These are phyloP conservation scores for Pteronura brasiliensis DNA, from an alignment of 2,113 vertebrate genomes.

Conservation along the genomic window DNA sequence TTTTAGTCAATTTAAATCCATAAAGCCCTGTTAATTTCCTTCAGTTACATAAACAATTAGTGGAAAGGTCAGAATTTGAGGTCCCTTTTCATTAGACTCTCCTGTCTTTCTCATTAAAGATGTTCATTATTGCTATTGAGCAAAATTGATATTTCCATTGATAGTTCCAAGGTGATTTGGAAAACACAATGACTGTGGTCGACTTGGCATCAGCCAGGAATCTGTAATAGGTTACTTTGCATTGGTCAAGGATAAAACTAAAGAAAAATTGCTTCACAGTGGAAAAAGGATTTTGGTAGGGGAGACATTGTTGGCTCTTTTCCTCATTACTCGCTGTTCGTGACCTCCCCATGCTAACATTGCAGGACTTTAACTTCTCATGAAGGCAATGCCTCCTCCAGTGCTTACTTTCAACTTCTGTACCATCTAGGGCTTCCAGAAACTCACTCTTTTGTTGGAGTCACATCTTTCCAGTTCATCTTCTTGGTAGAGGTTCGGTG, in stretches of 20 bases:
- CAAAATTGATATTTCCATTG: not conserved
- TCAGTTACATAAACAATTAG: not conserved
- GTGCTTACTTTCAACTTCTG: not conserved
- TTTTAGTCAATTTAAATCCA: not conserved
- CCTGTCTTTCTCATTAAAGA: not conserved
- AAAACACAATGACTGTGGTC: not conserved
- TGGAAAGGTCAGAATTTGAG: not conserved
- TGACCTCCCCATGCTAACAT: not conserved
- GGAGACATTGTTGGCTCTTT: not conserved
- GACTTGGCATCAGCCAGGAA: not conserved
- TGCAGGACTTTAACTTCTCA: not conserved
- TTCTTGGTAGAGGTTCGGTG: not conserved
- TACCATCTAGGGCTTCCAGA: not conserved
- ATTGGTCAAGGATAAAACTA: not conserved
- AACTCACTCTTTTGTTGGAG: not conserved
- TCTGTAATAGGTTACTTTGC: not conserved
- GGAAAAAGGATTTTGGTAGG: not conserved
- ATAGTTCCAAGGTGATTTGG: not conserved
- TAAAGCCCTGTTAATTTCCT: not conserved
- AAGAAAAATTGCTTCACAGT: not conserved
- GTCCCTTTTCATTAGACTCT: not conserved
- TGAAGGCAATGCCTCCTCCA: not conserved
- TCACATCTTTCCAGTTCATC: not conserved
- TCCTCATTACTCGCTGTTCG: not conserved
- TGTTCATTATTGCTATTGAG: not conserved